Percentiles rank a stretch among this genome's conserved stretches.
Conservation (phyloP, 2,113 vertebrate genomes). For the Gadus macrocephalus region DNA sequence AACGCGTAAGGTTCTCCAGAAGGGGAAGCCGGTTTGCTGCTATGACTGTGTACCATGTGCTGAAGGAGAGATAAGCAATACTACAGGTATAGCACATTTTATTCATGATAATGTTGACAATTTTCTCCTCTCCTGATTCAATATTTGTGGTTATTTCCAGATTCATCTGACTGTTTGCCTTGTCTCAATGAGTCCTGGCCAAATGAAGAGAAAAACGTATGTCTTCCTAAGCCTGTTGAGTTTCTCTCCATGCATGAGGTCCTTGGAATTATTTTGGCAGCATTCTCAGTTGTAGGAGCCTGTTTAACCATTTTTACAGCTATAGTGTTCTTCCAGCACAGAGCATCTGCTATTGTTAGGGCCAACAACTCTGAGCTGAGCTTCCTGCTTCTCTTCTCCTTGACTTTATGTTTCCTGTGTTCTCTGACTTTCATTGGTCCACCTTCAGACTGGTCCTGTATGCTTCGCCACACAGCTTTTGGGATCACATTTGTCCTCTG, state of each 20-base stretch:
- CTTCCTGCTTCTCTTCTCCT: conserved; percentile 56
- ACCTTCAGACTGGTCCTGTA: conserved; percentile 56
- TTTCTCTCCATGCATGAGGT: conserved; percentile 61
- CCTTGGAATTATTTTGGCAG: conserved; percentile 53
- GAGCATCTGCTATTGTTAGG: conserved; percentile 56
- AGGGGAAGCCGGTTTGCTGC: conserved; percentile 64
- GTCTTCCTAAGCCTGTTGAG: conserved; percentile 60
- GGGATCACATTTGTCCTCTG: conserved; percentile 37
- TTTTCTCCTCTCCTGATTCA: not conserved
- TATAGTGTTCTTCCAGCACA: conserved; percentile 54
- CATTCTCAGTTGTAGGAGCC: conserved; percentile 54
- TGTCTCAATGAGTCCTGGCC: conserved; percentile 62
- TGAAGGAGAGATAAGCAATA: conserved; percentile 71
- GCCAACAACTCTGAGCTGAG: conserved; percentile 70
- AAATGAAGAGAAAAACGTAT: conserved; percentile 45
- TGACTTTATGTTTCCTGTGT: conserved; percentile 57
- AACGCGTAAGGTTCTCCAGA: conserved; percentile 59
- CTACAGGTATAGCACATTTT: conserved; percentile 49
- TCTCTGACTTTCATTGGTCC: conserved; percentile 51
- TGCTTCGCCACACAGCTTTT: conserved; percentile 48
- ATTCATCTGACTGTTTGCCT: conserved; percentile 55
- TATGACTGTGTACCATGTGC: conserved; percentile 64
- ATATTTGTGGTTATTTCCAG: conserved; percentile 27
- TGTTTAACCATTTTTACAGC: conserved; percentile 44
- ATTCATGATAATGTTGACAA: not conserved